Conservation (phyloP, 2,113 vertebrate species). For the Picathartes gymnocephalus region DNA sequence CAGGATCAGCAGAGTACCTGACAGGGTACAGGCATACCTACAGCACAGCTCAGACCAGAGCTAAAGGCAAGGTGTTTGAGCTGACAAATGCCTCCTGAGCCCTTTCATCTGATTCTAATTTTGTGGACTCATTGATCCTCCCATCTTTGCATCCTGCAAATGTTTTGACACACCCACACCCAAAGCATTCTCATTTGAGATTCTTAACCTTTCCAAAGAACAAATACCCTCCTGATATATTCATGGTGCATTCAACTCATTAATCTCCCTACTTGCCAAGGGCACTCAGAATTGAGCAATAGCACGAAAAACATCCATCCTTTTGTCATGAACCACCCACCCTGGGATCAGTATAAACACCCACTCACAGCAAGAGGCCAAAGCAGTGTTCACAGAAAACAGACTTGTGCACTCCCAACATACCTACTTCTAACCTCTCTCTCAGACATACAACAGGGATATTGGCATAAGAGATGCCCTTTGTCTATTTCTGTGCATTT, state of each 20-base stretch:
- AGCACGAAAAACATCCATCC: not conserved
- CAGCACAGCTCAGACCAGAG: not conserved
- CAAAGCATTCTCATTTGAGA: not conserved
- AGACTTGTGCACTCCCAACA: not conserved
- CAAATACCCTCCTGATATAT: not conserved
- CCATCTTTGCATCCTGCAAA: not conserved
- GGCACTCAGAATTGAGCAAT: not conserved
- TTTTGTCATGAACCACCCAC: not conserved
- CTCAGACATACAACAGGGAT: not conserved
- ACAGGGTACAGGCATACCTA: not conserved
- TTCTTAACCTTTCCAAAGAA: constrained; percentile 9
- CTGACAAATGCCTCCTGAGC: not conserved
- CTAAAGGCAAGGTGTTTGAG: not conserved
- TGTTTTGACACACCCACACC: not conserved
- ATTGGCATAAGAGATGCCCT: not conserved
- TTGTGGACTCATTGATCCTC: not conserved
- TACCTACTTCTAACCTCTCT: not conserved
- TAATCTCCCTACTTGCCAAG: constrained; percentile 29
- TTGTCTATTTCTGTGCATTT: not conserved
- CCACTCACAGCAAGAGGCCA: not conserved
- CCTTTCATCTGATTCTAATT: not conserved
- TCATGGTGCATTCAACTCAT: not conserved
- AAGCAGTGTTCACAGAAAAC: not conserved
- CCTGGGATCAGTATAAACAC: not conserved
- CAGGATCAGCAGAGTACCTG: not conserved